Conservation (phyloP, 2,888 invertebrate species). For the Tipula confusa region DNA sequence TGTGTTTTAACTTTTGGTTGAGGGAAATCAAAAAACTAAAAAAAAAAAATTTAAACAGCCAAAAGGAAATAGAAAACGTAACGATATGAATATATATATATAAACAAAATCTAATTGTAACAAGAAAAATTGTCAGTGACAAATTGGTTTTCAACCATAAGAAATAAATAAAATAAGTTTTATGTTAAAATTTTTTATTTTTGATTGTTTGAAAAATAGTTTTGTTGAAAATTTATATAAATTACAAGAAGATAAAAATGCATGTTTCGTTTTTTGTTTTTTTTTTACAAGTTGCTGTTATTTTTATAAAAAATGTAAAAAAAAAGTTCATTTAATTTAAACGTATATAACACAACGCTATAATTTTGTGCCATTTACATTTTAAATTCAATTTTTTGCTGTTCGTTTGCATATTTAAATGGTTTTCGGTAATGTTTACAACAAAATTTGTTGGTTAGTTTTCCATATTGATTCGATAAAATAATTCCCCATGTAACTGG, state of each 20-base stretch:
- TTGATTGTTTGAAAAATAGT: slow-evolving; percentile 28
- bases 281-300: not conserved
- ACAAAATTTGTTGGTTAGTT: not conserved
- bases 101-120: slow-evolving; percentile 12
- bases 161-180: slow-evolving; percentile 22
- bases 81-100: too few relatives aligned
- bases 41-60: not conserved
- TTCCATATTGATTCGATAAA: too few relatives aligned
- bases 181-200: not conserved
- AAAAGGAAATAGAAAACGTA: not conserved
- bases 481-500: not conserved
- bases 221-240: slow-evolving; percentile 26
- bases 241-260: not conserved
- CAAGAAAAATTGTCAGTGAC: slow-evolving; percentile 26
- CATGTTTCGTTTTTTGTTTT: not conserved
- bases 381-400: not conserved
- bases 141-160: slow-evolving; percentile 29
- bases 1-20: not conserved
- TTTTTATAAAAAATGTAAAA: not conserved
- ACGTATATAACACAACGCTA: not conserved
- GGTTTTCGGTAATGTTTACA: not conserved
- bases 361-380: not conserved
- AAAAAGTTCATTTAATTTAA: not conserved
- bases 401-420: not conserved
- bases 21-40: too few relatives aligned